These are phyloP conservation scores for Cynodonichthys magdalenae DNA, from an alignment of 2,797 vertebrate species.

Conservation along the genomic window DNA sequence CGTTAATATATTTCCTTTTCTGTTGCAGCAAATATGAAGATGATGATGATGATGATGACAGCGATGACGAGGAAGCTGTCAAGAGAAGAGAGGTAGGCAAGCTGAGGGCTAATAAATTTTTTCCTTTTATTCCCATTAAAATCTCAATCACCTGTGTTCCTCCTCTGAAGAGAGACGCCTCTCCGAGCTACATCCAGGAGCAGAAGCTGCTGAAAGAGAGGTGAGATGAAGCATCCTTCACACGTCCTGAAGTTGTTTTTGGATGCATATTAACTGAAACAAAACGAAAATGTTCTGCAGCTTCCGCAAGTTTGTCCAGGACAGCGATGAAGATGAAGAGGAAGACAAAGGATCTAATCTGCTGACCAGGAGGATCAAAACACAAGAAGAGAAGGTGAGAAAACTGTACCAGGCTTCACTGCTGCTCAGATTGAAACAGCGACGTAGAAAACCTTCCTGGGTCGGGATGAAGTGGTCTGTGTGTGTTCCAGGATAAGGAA, in stretches of 20 bases:
- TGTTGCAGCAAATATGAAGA: slow-evolving; percentile 73
- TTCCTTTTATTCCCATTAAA: neutral
- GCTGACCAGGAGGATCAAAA: slow-evolving; percentile 81
- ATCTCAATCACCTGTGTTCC: neutral
- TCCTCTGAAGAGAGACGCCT: slow-evolving; percentile 73
- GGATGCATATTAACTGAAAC: neutral
- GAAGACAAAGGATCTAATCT: slow-evolving; percentile 61
- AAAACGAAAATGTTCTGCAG: slow-evolving; percentile 59
- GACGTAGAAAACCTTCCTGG: neutral
- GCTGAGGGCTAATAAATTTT: neutral
- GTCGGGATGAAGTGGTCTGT: neutral
- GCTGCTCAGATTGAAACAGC: neutral
- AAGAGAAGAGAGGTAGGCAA: slow-evolving; percentile 70
- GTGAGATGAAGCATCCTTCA: slow-evolving; percentile 52
- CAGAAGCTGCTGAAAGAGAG: slow-evolving; percentile 86
- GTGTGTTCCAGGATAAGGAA: slow-evolving; percentile 81
- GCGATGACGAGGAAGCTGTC: slow-evolving; percentile 72
- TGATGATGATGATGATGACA: slow-evolving; percentile 78
- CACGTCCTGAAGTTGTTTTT: fast-evolving
- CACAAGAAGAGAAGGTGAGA: slow-evolving; percentile 84
- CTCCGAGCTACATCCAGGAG: slow-evolving; percentile 87
- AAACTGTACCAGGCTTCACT: neutral
- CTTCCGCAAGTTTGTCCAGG: slow-evolving; percentile 85
- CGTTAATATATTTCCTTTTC: neutral
- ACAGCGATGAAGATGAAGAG: slow-evolving; percentile 74